Evolutionary conservation across 2,888 invertebrate genomes (phyloP).

Genomic region (Crossocerus cetratus): DNA sequence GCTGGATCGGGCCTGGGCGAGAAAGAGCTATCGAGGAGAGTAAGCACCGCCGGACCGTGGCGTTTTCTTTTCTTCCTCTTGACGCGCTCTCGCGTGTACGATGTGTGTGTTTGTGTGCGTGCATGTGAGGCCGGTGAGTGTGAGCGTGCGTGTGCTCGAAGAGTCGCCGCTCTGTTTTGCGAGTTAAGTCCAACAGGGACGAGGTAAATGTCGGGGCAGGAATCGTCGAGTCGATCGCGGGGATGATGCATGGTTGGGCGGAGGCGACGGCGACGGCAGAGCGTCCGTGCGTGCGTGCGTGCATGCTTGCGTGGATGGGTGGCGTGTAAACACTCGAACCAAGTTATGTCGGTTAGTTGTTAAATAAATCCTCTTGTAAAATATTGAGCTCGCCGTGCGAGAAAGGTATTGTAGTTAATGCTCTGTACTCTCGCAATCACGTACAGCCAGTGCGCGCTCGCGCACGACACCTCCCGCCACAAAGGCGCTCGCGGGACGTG

Average conservation of each 20-base stretch:
- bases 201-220: too few relatives aligned
- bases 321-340: slow-evolving; percentile 3
- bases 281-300: background rate
- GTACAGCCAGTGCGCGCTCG: too few relatives aligned
- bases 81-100: slow-evolving; percentile 46
- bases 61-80: slow-evolving; percentile 51
- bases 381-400: background rate
- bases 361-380: background rate
- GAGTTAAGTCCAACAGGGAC: too few relatives aligned
- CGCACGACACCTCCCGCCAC: too few relatives aligned
- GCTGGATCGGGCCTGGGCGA: slow-evolving; percentile 16
- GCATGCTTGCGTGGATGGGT: background rate
- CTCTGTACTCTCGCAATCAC: too few relatives aligned
- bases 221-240: slow-evolving; percentile 30
- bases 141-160: slow-evolving; percentile 53
- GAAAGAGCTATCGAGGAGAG: background rate
- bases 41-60: slow-evolving; percentile 30
- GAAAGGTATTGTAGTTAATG: too few relatives aligned
- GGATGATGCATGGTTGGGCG: slow-evolving; percentile 45
- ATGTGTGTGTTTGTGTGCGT: slow-evolving; percentile 55
- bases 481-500: too few relatives aligned
- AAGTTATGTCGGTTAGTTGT: slow-evolving; percentile 17
- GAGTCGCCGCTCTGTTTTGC: too few relatives aligned
- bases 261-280: too few relatives aligned
- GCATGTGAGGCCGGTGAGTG: slow-evolving; percentile 23